phyloP scores from a whole-genome alignment of 2,797 vertebrate genomes.

The Orientallactaga sibirica region DNA sequence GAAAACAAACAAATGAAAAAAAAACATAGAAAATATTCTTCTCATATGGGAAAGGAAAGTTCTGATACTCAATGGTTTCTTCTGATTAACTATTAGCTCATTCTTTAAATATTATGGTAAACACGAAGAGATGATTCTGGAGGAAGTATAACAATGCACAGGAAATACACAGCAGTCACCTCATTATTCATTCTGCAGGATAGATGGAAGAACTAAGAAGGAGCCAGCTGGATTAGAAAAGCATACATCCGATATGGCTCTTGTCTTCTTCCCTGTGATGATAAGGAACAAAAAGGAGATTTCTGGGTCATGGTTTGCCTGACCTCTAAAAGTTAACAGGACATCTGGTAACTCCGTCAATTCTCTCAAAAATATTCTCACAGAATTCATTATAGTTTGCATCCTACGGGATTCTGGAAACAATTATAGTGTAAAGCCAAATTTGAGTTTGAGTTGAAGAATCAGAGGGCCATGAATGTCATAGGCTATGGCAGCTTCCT shows the following conservation, averaged over 20 bases:
- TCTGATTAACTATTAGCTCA: background rate
- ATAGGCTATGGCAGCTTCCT: background rate
- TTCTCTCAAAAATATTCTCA: background rate
- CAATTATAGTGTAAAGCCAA: background rate
- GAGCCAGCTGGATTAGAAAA: too few relatives aligned
- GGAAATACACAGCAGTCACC: background rate
- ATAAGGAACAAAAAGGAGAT: background rate
- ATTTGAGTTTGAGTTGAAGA: background rate
- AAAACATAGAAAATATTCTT: background rate
- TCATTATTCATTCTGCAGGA: background rate
- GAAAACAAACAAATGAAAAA: too few relatives aligned
- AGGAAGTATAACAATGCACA: background rate
- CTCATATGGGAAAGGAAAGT: background rate
- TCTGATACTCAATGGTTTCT: background rate
- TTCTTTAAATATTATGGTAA: background rate
- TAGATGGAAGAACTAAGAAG: background rate
- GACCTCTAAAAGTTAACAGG: background rate
- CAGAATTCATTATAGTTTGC: background rate
- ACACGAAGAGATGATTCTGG: background rate
- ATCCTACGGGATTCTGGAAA: background rate
- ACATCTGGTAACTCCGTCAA: background rate
- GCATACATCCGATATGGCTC: background rate
- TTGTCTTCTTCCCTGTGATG: background rate
- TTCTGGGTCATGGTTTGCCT: too few relatives aligned
- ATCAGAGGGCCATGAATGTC: background rate